Base-by-base conservation (phyloP, 2,888 invertebrate species). In the Diplazon laetatorius region DNA sequence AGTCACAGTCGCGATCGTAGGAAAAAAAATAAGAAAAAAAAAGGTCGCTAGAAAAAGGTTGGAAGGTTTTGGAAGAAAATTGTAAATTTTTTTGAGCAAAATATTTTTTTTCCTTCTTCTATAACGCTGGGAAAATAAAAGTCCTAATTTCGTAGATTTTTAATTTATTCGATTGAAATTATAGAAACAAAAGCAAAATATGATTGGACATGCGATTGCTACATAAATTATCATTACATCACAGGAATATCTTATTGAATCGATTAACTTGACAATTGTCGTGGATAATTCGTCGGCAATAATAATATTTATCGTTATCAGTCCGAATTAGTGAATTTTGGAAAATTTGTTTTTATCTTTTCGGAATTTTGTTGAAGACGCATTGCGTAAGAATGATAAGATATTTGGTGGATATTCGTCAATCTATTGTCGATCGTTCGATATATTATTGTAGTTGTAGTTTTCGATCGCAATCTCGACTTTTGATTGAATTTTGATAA, bases 211-310 rank as follows among this genome's bases (percentile, higher is more conserved):
- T 5, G 1, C 8, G n/a, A 30, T 25, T 30, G 6, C 52, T 52
- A 52, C 25, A 52, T 30, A 30, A 52, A 25, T 25, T 52, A 52
- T 30, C 5, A 14, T 52, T 30, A 30, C 52, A 52, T 52, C 30
- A 52, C 52, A 30, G 52, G n/a, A 30, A 8, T 25, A 52, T 52
- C 8, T 30, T 52, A 14, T 52, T 14, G 8, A 52, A 25, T n/a
- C 8, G 14, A 52, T 52, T 25, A 1, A n/a, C 52, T 20, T 50
- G 30, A 22, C 3, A 20, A 50, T n/a, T n/a, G 12, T 30, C 10
- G 25, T n/a, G n/a, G 6, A 30, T 1, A n/a, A 6, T 30, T 30
- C 25, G 25, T 3, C 4, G 22, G n/a, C 0, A 2, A 10, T 52
- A 2, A 12, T 25, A 52, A 52, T 52, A 14, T 10, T 25, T 14